phyloP scores from a whole-genome alignment of 2,113 vertebrate genomes.

The Willisornis vidua region DNA sequence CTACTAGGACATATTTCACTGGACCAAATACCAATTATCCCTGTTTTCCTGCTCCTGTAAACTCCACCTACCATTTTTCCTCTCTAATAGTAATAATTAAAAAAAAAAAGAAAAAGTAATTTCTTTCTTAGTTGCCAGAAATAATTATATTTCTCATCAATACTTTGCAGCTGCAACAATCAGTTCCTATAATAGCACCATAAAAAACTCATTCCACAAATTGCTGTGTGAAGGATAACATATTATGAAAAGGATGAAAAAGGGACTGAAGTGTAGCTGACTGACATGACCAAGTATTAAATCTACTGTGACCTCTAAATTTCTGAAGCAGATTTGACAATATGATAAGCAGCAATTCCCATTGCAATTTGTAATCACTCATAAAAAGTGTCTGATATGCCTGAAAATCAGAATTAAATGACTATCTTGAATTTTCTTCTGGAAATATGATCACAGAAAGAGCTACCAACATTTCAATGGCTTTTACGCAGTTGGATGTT shows the following conservation, averaged over 20 bases:
- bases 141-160: background rate
- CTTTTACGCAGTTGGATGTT: background rate
- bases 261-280: background rate
- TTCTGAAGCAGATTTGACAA: background rate
- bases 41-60: background rate
- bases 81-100: background rate
- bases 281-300: background rate
- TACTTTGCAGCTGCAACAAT: background rate
- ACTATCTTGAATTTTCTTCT: background rate
- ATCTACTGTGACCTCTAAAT: background rate
- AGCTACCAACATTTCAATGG: background rate
- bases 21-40: background rate
- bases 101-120: background rate
- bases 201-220: background rate
- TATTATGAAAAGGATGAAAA: background rate
- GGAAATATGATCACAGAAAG: background rate
- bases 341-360: background rate
- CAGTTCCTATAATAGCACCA: background rate
- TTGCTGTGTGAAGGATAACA: background rate
- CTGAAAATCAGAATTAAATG: background rate
- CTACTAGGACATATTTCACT: background rate
- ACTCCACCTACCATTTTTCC: background rate
- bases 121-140: background rate
- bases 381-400: background rate
- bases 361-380: background rate